Base-by-base conservation (phyloP, 2,797 vertebrate genomes). In the Pseudochaenichthys georgianus region DNA sequence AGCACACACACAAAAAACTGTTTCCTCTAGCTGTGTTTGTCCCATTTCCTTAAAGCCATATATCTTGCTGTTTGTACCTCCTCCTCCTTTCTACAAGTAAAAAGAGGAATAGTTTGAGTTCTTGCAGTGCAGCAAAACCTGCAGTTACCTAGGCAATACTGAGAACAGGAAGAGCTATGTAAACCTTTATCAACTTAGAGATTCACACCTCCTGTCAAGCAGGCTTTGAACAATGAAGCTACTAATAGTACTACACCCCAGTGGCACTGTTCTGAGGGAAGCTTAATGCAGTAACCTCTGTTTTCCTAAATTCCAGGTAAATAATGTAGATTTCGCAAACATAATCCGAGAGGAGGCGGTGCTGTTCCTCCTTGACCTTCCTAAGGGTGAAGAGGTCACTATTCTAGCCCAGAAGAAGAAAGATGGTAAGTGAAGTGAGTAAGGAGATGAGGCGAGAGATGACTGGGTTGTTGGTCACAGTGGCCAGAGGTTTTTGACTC, bases 331-430 rank as follows among this genome's bases (percentile, higher is more conserved):
- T 93, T 99, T 99, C 95, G 98, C 98, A 79, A 99, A 99, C 88
- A 99, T 99, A 88, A 99, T 99, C 84, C 95, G 98, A 82, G 98
- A 99, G 89, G 98, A 99, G 91, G 98, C 98, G 11, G 98, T 99
- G 64, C 96, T 99, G 72, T 99, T 99, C 91, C 94, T 99, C 19
- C 95, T 99, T 38, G 98, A 99, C 85, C 96, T 99, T 77, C 98
- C 98, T 45, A 99, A 98, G 92, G 98, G 98, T 4, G 98, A 99
- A 92, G 98, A 99, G 89, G 98, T 99, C 83, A 98, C 97, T 7
- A 99, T 99, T 84, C 85, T 99, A 93, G 98, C 98, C 48, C 98
- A 99, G 93, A 98, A 99, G 94, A 99, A 99, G 82, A 99, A 99
- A 90, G 98, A 99, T 54, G 98, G 98, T 99, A 86, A 96, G 92